Percentiles rank a stretch among this genome's conserved stretches.
Conservation (phyloP, 2,888 invertebrate species). For the Euspilapteryx auroguttella region DNA sequence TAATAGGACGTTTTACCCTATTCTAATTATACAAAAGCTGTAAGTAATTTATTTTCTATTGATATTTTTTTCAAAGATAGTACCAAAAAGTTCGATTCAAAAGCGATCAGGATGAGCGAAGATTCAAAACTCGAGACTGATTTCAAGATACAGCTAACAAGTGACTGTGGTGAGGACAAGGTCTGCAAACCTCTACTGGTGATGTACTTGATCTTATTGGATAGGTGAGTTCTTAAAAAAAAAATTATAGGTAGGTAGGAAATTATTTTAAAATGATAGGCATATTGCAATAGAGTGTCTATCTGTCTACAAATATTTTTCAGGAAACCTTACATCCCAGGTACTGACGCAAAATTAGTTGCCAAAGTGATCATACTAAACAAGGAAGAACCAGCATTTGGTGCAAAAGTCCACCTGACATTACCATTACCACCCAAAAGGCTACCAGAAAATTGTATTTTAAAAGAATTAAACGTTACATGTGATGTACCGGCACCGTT, state of each 20-base stretch:
- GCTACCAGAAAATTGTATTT: constrained; percentile 28
- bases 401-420: constrained; percentile 24
- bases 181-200: constrained; percentile 50
- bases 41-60: too few species aligned
- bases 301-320: too few species aligned
- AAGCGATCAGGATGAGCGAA: constrained; percentile 18
- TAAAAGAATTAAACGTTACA: constrained; percentile 21
- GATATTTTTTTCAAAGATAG: too few species aligned
- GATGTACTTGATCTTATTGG: constrained; percentile 27
- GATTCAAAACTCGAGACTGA: constrained; percentile 23
- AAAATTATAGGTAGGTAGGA: too few species aligned
- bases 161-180: constrained; percentile 56
- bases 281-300: too few species aligned
- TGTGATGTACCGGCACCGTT: constrained; percentile 34
- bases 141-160: constrained; percentile 33
- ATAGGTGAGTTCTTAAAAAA: constrained; percentile 26
- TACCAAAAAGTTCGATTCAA: too few species aligned
- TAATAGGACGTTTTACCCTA: too few species aligned
- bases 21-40: too few species aligned
- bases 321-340: constrained; percentile 32
- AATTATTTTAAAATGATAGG: too few species aligned
- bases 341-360: constrained; percentile 24
- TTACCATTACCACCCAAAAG: constrained; percentile 29
- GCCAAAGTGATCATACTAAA: constrained; percentile 26
- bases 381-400: constrained; percentile 40